phyloP scores from a whole-genome alignment of 2,888 invertebrate species.

The Drepanosiphum platanoidis region DNA sequence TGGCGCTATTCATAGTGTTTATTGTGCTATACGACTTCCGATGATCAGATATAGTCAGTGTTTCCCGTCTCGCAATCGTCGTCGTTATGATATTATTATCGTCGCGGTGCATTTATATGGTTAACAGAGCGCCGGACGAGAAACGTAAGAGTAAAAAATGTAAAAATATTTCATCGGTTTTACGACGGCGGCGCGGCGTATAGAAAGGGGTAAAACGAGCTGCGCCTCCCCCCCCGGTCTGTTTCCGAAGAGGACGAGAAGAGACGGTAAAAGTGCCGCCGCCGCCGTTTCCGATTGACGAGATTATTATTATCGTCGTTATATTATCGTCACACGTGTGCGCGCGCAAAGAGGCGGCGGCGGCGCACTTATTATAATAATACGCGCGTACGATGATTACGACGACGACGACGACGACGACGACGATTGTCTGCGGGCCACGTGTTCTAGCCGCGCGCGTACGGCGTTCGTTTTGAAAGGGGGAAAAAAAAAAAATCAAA shows the following conservation, averaged over 20 bases:
- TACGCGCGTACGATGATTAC: slow-evolving; percentile 36
- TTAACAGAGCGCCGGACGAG: too few relatives aligned
- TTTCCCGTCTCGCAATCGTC: too few relatives aligned
- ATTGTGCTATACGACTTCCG: too few relatives aligned
- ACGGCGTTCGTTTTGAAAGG: neutral
- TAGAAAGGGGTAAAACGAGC: slow-evolving; percentile 21
- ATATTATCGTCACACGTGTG: slow-evolving; percentile 38
- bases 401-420: too few relatives aligned
- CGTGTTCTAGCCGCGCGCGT: slow-evolving; percentile 23
- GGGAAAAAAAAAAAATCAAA: slow-evolving; percentile 25
- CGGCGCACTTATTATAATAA: slow-evolving; percentile 44
- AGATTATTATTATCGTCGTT: slow-evolving; percentile 47
- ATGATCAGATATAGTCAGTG: too few relatives aligned
- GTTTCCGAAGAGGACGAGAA: slow-evolving; percentile 4
- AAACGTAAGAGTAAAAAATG: neutral
- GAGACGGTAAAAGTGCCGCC: slow-evolving; percentile 27
- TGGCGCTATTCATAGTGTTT: too few relatives aligned
- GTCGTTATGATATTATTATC: too few relatives aligned
- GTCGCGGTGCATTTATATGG: too few relatives aligned
- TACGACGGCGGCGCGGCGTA: too few relatives aligned
- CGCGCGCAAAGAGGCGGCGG: slow-evolving; percentile 38
- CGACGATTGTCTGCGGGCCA: slow-evolving; percentile 53
- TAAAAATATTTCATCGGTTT: slow-evolving; percentile 24
- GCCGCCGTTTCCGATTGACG: slow-evolving; percentile 48
- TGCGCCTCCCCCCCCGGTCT: neutral